A percentile compares a stretch with the other conserved stretches of the same genome.
Conservation (phyloP, 30 jellyfish, hydroid and myxozoan genomes). For the Chrysaora quinquecirrha region DNA sequence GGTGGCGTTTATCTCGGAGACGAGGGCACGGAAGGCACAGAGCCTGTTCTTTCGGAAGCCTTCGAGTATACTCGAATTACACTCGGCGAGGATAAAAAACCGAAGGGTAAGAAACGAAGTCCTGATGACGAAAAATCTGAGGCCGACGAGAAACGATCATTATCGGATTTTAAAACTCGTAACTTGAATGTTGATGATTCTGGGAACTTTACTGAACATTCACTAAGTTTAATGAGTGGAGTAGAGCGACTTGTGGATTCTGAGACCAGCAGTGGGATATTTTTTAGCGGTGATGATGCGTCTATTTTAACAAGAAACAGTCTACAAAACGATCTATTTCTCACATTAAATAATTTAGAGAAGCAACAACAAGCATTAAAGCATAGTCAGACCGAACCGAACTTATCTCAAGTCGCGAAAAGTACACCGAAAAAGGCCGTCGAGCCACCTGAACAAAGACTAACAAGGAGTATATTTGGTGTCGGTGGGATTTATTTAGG, state of each 20-base stretch:
- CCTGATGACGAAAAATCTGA: constrained; percentile 59
- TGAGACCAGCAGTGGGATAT: constrained; percentile 44
- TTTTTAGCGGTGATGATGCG: constrained; percentile 39
- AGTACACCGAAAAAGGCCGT: constrained; percentile 55
- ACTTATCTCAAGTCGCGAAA: constrained; percentile 24
- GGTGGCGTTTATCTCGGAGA: constrained; percentile 94
- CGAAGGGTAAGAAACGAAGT: constrained; percentile 50
- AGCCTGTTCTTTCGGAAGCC: constrained; percentile 68
- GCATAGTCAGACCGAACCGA: constrained; percentile 65
- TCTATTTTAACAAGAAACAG: constrained; percentile 19
- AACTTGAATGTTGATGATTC: constrained; percentile 68
- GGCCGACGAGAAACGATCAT: constrained; percentile 40
- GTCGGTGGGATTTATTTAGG: constrained; percentile 85
- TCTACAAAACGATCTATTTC: constrained; percentile 24
- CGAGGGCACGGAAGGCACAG: constrained; percentile 48
- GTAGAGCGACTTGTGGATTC: constrained; percentile 69
- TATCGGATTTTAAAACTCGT: constrained; percentile 50
- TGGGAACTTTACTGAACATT: constrained; percentile 66
- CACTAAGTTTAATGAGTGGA: constrained; percentile 66
- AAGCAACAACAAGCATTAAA: constrained; percentile 45
- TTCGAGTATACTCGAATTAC: constrained; percentile 80
- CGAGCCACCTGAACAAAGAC: neutral
- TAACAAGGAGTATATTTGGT: constrained; percentile 51
- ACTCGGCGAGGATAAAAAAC: constrained; percentile 69
- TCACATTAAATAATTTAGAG: constrained; percentile 58